phyloP scores from a whole-genome alignment of 2,797 vertebrate genomes.

The Hydrophis major region DNA sequence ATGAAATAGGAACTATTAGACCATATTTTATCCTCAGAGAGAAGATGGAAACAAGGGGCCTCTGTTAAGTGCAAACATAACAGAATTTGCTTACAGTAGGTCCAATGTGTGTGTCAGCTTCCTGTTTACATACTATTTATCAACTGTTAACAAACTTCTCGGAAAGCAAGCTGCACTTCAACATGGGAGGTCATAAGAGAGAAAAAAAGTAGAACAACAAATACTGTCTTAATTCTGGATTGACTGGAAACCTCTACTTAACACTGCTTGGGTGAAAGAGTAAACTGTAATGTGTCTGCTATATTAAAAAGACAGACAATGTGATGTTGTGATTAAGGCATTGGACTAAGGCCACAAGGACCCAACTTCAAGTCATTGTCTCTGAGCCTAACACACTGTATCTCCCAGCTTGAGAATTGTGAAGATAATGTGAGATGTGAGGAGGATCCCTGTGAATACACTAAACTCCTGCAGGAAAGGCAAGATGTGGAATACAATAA shows the following conservation, averaged over 20 bases:
- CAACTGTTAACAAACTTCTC: slow-evolving; percentile 5
- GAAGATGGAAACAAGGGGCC: slow-evolving; percentile 3
- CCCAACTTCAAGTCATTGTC: background rate
- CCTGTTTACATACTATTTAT: slow-evolving; percentile 20
- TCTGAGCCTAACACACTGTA: background rate
- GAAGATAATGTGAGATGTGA: background rate
- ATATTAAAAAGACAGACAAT: background rate
- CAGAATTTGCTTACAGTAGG: background rate
- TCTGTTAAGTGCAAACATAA: background rate
- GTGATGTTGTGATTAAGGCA: background rate
- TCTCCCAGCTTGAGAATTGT: background rate
- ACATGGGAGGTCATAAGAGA: background rate
- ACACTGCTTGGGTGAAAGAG: slow-evolving; percentile 47
- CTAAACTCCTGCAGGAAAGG: background rate
- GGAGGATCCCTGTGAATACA: background rate
- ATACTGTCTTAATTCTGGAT: background rate
- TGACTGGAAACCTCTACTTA: background rate
- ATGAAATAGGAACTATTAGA: background rate
- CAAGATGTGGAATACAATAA: background rate
- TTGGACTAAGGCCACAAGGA: background rate
- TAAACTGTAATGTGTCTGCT: background rate
- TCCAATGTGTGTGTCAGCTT: background rate
- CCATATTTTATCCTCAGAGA: background rate
- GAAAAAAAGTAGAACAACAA: background rate
- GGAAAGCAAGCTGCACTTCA: slow-evolving; percentile 8